Conservation (phyloP, 2,113 vertebrate genomes). For the Caloenas nicobarica region DNA sequence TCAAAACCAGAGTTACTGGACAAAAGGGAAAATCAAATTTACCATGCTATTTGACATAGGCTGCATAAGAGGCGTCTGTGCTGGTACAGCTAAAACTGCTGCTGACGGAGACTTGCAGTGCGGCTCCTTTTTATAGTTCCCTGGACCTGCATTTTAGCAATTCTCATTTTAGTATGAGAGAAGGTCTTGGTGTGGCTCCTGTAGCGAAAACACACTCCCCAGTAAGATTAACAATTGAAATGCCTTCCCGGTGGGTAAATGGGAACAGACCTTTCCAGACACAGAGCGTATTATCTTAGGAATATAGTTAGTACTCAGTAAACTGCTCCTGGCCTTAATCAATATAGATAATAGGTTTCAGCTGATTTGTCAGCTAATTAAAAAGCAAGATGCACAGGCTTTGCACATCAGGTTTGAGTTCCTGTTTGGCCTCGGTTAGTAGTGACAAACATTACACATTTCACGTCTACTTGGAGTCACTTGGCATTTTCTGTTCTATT, state of each 20-base stretch:
- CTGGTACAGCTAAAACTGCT: not conserved
- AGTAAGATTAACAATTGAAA: not conserved
- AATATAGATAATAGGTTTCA: conserved; percentile 1
- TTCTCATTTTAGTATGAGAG: not conserved
- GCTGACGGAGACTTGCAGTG: not conserved
- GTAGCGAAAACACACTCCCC: not conserved
- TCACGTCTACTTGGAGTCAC: not conserved
- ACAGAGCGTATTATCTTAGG: not conserved
- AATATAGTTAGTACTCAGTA: not conserved
- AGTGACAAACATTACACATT: not conserved
- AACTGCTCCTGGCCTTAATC: not conserved
- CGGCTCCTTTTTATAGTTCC: not conserved
- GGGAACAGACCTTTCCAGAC: not conserved
- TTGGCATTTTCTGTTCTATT: not conserved
- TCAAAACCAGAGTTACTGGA: not conserved
- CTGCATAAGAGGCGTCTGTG: not conserved
- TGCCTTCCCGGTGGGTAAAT: not conserved
- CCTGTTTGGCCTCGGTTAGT: not conserved
- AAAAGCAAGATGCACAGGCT: not conserved
- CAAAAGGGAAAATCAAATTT: not conserved
- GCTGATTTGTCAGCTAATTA: conserved; percentile 33
- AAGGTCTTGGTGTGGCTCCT: not conserved
- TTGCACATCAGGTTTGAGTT: not conserved
- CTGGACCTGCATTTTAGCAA: not conserved
- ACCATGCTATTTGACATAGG: not conserved